These are phyloP conservation scores for Napeogenes inachia DNA, from an alignment of 2,888 invertebrate genomes.

Conservation along the genomic window DNA sequence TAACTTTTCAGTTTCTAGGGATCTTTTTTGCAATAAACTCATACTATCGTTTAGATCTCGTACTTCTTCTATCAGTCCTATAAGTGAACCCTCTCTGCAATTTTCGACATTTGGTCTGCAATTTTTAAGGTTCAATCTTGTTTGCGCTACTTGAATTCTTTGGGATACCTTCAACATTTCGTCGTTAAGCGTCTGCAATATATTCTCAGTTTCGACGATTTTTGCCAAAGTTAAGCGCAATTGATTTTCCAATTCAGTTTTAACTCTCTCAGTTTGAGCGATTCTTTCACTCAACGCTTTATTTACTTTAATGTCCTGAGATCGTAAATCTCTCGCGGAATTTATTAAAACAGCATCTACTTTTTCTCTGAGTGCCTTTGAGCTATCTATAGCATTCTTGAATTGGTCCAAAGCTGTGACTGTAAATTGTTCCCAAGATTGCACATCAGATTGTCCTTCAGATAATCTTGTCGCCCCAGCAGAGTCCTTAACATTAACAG, in stretches of 20 bases:
- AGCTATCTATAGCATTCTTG: constrained; percentile 84
- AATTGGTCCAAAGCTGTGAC: constrained; percentile 84
- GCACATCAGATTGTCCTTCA: constrained; percentile 88
- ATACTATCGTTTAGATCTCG: constrained; percentile 64
- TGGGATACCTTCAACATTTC: constrained; percentile 66
- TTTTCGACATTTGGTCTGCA: constrained; percentile 65
- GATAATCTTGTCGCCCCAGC: constrained; percentile 88
- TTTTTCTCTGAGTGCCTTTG: constrained; percentile 82
- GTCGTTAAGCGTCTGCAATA: constrained; percentile 59
- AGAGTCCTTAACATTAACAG: constrained; percentile 83
- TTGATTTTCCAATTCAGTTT: constrained; percentile 83
- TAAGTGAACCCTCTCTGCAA: constrained; percentile 64
- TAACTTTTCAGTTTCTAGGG: constrained; percentile 59
- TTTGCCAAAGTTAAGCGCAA: constrained; percentile 70
- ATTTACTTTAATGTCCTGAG: constrained; percentile 89
- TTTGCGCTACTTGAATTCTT: constrained; percentile 66
- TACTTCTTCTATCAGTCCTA: constrained; percentile 65
- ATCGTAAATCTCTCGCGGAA: constrained; percentile 86
- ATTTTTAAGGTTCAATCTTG: constrained; percentile 63
- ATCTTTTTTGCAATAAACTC: constrained; percentile 60
- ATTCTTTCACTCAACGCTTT: constrained; percentile 83
- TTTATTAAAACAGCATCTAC: constrained; percentile 85
- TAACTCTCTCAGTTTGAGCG: constrained; percentile 85
- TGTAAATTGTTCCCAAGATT: constrained; percentile 89
- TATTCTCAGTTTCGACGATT: constrained; percentile 66